Percentiles rank a stretch among this genome's conserved stretches.
Evolutionary conservation across 1,140 invertebrate genomes (phyloP).

Genomic region (Heliconius congener): DNA sequence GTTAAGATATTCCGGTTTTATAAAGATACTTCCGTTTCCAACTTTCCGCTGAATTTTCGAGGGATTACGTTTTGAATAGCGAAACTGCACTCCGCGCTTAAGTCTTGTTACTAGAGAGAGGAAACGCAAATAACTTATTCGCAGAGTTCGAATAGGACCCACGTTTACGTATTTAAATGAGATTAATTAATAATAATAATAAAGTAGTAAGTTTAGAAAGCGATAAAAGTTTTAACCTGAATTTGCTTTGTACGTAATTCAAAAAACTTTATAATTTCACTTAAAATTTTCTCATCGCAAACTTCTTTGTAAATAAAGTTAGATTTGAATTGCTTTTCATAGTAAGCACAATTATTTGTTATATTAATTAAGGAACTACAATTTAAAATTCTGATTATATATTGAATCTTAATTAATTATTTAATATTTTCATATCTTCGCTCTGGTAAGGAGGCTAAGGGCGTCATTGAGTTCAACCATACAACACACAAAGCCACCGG

Average conservation of each 20-base stretch:
- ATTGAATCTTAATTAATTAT: not conserved
- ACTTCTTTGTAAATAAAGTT: not conserved
- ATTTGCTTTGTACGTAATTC: conserved; percentile 17
- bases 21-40: no score
- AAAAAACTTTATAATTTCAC: conserved; percentile 19
- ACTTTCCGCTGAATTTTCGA: no score
- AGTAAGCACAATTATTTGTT: not conserved
- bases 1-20: no score
- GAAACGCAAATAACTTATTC: no score
- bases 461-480: not conserved
- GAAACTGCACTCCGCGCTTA: no score
- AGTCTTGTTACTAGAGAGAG: no score
- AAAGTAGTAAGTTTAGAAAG: conserved; percentile 23
- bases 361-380: not conserved
- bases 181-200: conserved; percentile 28
- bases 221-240: conserved; percentile 19
- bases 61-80: no score
- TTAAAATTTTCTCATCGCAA: not conserved
- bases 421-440: not conserved
- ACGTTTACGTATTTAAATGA: conserved; percentile 6
- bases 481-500: not conserved
- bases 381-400: not conserved
- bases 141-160: no score
- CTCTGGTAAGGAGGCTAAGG: not conserved
- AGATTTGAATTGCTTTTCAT: not conserved